A percentile compares a stretch with the other conserved stretches of the same genome.
phyloP scores from a whole-genome alignment of 2,888 invertebrate species.

The Dexiosoma caninum region DNA sequence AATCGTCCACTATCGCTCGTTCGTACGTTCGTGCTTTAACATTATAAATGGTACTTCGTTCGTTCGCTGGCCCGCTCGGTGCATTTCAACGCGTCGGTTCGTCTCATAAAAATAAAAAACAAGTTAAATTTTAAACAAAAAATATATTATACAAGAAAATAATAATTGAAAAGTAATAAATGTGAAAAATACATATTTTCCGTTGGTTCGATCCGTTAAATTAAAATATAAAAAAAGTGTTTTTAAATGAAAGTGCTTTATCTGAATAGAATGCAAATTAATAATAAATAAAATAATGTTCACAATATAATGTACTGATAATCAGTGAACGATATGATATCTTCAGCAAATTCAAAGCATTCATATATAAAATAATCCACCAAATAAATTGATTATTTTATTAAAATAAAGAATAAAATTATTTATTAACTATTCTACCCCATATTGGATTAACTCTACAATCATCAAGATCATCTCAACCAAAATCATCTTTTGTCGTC shows the following conservation, averaged over 20 bases:
- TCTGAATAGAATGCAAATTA: no score
- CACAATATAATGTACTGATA: neutral
- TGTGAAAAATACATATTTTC: neutral
- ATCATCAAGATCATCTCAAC: slow-evolving; percentile 19
- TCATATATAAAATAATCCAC: neutral
- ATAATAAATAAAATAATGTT: neutral
- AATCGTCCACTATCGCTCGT: slow-evolving; percentile 16
- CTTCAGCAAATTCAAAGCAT: neutral
- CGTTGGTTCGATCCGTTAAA: slow-evolving; percentile 27
- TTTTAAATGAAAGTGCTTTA: neutral
- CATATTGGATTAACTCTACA: slow-evolving; percentile 29
- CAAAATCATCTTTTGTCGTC: slow-evolving; percentile 16
- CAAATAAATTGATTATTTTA: neutral
- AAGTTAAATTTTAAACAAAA: no score
- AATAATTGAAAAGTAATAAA: neutral
- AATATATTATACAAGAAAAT: no score
- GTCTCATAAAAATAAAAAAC: slow-evolving; percentile 3
- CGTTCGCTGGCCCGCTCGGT: slow-evolving; percentile 33
- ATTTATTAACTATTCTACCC: neutral
- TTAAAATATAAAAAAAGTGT: neutral
- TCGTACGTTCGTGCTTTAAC: slow-evolving; percentile 13
- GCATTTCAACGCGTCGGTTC: slow-evolving; percentile 42
- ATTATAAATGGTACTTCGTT: slow-evolving; percentile 36
- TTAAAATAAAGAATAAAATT: no score
- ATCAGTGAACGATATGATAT: neutral